Evolutionary conservation across 2,113 vertebrate genomes (phyloP).

Genomic region (Macaca fascicularis): DNA sequence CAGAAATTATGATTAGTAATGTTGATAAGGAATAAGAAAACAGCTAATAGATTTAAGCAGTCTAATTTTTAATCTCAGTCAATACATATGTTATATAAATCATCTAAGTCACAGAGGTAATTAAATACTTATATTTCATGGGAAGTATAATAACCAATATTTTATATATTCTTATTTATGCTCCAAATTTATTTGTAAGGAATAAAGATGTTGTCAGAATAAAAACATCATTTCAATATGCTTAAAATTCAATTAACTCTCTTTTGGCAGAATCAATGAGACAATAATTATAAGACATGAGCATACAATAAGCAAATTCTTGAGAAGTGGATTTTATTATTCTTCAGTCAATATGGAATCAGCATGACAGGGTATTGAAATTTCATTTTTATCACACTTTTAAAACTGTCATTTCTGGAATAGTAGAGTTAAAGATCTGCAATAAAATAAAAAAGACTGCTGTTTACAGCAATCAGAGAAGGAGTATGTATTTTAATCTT

Average conservation of each 20-base stretch:
- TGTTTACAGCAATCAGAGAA: conserved; percentile 29
- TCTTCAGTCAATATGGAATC: neutral
- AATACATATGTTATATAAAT: neutral
- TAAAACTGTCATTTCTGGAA: neutral
- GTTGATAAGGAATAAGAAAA: neutral
- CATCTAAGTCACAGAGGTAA: conserved; percentile 41
- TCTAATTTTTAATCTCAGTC: conserved; percentile 34
- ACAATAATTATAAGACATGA: neutral
- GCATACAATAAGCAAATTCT: neutral
- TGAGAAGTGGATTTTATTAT: neutral
- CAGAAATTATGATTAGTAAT: conserved; percentile 16
- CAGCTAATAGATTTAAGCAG: neutral
- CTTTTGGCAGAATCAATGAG: neutral
- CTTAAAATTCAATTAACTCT: conserved; percentile 15
- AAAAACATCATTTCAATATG: conserved; percentile 55
- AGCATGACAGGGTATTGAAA: neutral
- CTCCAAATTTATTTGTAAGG: neutral
- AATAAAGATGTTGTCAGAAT: conserved; percentile 32
- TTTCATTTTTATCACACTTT: conserved; percentile 1
- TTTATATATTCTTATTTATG: neutral
- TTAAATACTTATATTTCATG: conserved; percentile 59
- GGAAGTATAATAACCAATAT: neutral
- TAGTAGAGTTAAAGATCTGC: conserved; percentile 44
- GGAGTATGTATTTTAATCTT: conserved; percentile 65
- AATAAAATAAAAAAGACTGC: conserved; percentile 29